Evolutionary conservation across 2,113 vertebrate species (phyloP).

Genomic region (Zootoca vivipara): DNA sequence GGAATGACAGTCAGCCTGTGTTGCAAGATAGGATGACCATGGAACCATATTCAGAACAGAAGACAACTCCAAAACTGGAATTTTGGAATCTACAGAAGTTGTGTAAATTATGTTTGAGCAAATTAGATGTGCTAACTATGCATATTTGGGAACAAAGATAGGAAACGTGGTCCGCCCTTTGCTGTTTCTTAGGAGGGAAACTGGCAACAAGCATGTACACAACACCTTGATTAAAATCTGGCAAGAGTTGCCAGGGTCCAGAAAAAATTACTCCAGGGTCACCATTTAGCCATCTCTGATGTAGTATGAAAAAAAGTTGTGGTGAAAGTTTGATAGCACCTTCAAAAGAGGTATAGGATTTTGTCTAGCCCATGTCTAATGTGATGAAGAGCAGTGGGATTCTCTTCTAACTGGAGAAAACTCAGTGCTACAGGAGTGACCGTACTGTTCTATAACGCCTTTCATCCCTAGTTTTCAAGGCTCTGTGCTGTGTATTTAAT

Average conservation of each 20-base stretch:
- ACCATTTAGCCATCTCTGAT: background rate
- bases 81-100: background rate
- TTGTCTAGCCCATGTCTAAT: constrained; percentile 4
- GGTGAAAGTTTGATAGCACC: background rate
- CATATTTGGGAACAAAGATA: background rate
- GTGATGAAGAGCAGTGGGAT: background rate
- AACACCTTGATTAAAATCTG: background rate
- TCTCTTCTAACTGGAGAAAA: constrained; percentile 33
- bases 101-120: background rate
- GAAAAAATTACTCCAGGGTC: background rate
- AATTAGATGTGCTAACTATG: background rate
- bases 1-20: background rate
- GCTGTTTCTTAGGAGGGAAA: background rate
- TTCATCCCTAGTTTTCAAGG: constrained; percentile 44
- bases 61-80: background rate
- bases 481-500: constrained; percentile 33
- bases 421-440: constrained; percentile 29
- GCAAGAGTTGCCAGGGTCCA: background rate
- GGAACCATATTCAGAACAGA: background rate
- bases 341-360: constrained; percentile 7
- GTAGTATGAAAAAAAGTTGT: background rate
- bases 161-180: too few species aligned
- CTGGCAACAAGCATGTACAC: background rate
- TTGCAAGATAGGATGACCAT: background rate
- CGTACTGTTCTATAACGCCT: constrained; percentile 42